Base-by-base conservation (phyloP, 92 coral and sea anemone species). In the Zoanthus solanderi region DNA sequence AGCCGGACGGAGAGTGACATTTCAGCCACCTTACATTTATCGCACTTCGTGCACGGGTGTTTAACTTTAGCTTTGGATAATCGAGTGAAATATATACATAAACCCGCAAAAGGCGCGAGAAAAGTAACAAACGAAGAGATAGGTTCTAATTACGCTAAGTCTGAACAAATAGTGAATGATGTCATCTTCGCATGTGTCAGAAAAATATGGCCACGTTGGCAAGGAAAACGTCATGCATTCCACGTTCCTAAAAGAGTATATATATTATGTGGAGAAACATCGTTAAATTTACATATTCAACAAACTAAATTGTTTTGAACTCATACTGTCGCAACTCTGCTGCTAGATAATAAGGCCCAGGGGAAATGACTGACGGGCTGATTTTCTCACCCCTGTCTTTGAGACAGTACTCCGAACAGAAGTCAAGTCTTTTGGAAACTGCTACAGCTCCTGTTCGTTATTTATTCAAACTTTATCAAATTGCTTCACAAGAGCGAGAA, bases 381-480 rank as follows among this genome's bases (percentile, higher is more conserved):
- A 28, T 79, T 61, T 32, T 50, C 75, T 78, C 88, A 45, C 79
- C 42, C 42, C 2, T 37, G 42, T 37, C 90, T 18, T 66, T 65
- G 34, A 86, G 68, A 7, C 32, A 4, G 12, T 28, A 63, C 68
- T 50, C 82, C 75, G 92, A 89, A 18, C 75, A 84, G 57, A 93
- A 93, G 32, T 85, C 72, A 56, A 53, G 87, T 31, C 74, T 91
- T 53, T 46, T 81, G 3, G 92, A 94, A 30, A 87, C 96, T 76
- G 92, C 94, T 4, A 72, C 92, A 37, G 90, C 79, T 54, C 95
- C 98, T 0, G 75, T 95, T 29, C 94, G 93, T 76, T 95, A 77
- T 87, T 45, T 95, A 31, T 67, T 87, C 58, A 95, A 95, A 76
- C 90, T 95, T 72, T 90, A 94, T 68, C 94, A 93, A 65, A 93